These are phyloP conservation scores for Chloebia gouldiae DNA, from an alignment of 2,113 vertebrate species.

Conservation along the genomic window DNA sequence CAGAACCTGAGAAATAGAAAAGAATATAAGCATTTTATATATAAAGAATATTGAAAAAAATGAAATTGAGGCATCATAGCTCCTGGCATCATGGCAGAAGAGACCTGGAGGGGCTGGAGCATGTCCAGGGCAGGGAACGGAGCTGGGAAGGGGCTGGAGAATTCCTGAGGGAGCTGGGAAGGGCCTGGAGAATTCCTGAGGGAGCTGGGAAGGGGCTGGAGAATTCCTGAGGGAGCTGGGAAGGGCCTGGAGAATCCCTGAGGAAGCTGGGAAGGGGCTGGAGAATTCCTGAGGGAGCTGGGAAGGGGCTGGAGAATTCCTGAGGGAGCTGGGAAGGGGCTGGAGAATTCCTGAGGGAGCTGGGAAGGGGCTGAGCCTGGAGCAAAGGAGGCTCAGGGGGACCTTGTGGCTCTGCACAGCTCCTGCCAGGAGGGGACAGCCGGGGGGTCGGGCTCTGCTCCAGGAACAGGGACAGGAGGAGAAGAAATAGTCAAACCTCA, in stretches of 20 bases:
- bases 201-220: background rate
- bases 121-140: background rate
- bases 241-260: background rate
- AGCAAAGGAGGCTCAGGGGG: background rate
- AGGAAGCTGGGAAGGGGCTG: background rate
- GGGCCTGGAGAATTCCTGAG: background rate
- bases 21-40: too few relatives aligned
- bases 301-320: background rate
- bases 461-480: background rate
- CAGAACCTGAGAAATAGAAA: too few relatives aligned
- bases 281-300: background rate
- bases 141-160: background rate
- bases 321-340: background rate
- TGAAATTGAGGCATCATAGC: background rate
- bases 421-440: background rate
- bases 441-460: background rate
- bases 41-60: too few relatives aligned
- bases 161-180: background rate
- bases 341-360: background rate
- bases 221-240: background rate
- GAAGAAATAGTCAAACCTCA: rapidly evolving
- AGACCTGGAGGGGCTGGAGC: background rate
- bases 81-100: background rate
- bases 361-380: background rate
- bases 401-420: background rate